phyloP scores from a whole-genome alignment of 2,888 invertebrate species.

The Pollenia amentaria region DNA sequence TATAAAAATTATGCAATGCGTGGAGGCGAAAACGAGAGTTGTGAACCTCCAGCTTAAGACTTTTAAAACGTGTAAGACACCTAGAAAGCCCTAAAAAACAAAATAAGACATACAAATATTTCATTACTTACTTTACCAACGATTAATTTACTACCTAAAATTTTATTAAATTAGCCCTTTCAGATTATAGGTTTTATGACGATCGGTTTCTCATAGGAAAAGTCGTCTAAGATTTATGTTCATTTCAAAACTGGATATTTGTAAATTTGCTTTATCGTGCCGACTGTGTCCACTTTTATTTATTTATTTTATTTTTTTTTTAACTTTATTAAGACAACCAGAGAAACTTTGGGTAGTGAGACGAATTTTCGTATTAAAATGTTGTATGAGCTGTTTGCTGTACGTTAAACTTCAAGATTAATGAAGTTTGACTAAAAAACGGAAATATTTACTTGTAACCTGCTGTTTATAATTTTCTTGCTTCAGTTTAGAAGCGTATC shows the following conservation, averaged over 20 bases:
- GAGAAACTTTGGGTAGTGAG: conserved; percentile 61
- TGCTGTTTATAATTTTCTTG: conserved; percentile 73
- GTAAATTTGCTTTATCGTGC: background rate
- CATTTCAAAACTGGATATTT: background rate
- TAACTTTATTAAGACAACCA: conserved; percentile 25
- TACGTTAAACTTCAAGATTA: conserved; percentile 63
- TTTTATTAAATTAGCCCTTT: no score
- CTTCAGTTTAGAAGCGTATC: conserved; percentile 34
- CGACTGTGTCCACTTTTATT: conserved; percentile 22
- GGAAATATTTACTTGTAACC: conserved; percentile 57
- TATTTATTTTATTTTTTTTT: conserved; percentile 32
- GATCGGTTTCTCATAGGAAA: no score
- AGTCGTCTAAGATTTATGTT: no score
- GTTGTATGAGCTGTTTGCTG: conserved; percentile 25
- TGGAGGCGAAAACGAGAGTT: no score
- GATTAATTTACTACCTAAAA: no score
- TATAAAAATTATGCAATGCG: no score
- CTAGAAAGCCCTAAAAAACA: no score
- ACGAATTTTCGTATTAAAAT: conserved; percentile 63
- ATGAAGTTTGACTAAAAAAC: conserved; percentile 70
- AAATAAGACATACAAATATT: no score
- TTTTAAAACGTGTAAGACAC: no score
- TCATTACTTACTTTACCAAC: no score
- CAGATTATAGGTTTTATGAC: no score
- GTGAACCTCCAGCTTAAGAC: no score